phyloP scores from a whole-genome alignment of 2,888 invertebrate species.

The Allacma fusca region DNA sequence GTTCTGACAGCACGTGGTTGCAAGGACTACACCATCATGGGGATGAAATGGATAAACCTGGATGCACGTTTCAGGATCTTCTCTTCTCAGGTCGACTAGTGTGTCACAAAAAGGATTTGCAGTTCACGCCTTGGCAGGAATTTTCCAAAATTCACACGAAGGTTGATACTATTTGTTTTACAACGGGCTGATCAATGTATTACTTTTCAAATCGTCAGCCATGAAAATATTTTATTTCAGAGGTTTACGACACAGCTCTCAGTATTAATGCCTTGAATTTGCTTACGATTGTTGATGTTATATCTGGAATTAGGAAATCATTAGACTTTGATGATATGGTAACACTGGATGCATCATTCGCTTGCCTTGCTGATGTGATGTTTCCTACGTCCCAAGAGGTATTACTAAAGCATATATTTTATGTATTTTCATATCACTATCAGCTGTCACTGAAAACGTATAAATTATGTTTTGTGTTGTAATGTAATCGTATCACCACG shows the following conservation, averaged over 20 bases:
- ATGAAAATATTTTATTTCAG: slow-evolving; percentile 41
- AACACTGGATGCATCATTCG: slow-evolving; percentile 50
- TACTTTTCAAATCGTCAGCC: no score
- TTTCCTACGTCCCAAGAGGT: slow-evolving; percentile 57
- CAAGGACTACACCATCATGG: slow-evolving; percentile 89
- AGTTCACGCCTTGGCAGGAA: slow-evolving; percentile 79
- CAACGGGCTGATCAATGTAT: no score
- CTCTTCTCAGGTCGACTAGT: slow-evolving; percentile 75
- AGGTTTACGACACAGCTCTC: slow-evolving; percentile 52
- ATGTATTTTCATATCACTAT: no score
- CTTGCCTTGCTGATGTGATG: slow-evolving; percentile 51
- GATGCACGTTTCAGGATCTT: slow-evolving; percentile 88
- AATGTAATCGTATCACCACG: no score
- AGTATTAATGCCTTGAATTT: slow-evolving; percentile 51
- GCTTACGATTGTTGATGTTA: slow-evolving; percentile 53
- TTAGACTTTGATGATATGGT: slow-evolving; percentile 51
- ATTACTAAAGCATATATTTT: no score
- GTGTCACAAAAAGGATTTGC: slow-evolving; percentile 84
- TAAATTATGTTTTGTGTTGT: no score
- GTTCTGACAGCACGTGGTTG: slow-evolving; percentile 64
- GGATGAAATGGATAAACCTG: slow-evolving; percentile 87
- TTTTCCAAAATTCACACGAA: slow-evolving; percentile 66
- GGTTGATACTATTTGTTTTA: slow-evolving; percentile 45
- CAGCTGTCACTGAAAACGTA: no score
- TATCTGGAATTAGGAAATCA: slow-evolving; percentile 48